A percentile compares a stretch with the other conserved stretches of the same genome.
These are phyloP conservation scores for Deroptyus accipitrinus DNA, from an alignment of 2,113 vertebrate genomes.

Conservation along the genomic window DNA sequence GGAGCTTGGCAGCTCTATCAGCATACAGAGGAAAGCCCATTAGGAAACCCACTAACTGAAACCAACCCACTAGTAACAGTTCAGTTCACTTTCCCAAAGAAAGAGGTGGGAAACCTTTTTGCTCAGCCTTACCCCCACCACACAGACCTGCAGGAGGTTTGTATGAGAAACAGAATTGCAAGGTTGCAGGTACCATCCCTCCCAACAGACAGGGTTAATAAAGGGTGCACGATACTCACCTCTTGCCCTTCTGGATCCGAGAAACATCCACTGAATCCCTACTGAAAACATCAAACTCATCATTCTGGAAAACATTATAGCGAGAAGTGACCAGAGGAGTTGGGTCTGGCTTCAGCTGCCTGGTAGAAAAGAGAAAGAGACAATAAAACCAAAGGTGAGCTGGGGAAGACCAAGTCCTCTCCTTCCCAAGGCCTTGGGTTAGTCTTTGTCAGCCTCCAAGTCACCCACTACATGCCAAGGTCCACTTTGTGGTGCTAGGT, in stretches of 20 bases:
- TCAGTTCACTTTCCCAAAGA: not conserved
- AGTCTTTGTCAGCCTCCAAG: not conserved
- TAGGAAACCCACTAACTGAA: not conserved
- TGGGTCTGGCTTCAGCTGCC: conserved; percentile 78
- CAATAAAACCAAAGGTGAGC: not conserved
- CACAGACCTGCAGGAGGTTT: not conserved
- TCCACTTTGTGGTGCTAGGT: not conserved
- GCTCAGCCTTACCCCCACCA: not conserved
- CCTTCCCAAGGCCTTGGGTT: not conserved
- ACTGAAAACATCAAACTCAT: conserved; percentile 95
- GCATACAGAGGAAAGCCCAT: not conserved
- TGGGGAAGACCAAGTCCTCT: not conserved
- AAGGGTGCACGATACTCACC: conserved; percentile 70
- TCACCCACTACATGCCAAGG: fast-evolving
- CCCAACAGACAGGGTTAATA: not conserved
- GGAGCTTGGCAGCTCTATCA: not conserved
- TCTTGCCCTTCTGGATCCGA: conserved; percentile 90
- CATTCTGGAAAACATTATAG: conserved; percentile 88
- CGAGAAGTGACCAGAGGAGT: conserved; percentile 79
- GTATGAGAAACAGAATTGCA: not conserved
- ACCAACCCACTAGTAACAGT: not conserved
- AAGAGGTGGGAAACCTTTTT: not conserved
- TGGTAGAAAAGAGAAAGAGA: not conserved
- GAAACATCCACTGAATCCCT: conserved; percentile 89
- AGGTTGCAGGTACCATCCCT: not conserved